These are phyloP conservation scores for Alectoris magna DNA, from an alignment of 2,797 vertebrate genomes.

Conservation along the genomic window DNA sequence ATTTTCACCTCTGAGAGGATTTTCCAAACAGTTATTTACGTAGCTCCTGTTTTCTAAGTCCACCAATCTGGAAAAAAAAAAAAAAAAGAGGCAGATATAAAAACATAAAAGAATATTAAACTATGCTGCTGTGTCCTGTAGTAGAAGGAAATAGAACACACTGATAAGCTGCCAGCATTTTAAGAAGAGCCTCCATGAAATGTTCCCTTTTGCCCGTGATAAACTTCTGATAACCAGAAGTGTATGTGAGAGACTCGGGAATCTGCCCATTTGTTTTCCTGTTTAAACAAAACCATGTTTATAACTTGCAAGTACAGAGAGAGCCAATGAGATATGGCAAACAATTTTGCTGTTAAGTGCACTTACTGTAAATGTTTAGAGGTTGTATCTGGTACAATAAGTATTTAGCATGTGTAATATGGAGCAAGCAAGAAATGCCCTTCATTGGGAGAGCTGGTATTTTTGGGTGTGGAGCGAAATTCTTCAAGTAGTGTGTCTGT, in stretches of 20 bases:
- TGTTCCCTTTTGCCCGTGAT: constrained; percentile 18
- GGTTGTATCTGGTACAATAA: constrained; percentile 49
- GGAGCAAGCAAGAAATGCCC: constrained; percentile 20
- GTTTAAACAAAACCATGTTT: constrained; percentile 36
- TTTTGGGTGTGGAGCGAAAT: not conserved
- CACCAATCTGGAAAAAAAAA: not conserved
- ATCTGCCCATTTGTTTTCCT: constrained; percentile 42
- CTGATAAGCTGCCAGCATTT: constrained; percentile 21
- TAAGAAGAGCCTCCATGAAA: constrained; percentile 7
- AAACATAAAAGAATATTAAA: not conserved
- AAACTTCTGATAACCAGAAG: constrained; percentile 60
- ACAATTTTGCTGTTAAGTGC: constrained; percentile 47
- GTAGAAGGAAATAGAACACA: not conserved
- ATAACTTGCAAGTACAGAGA: constrained; percentile 22
- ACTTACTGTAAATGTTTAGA: constrained; percentile 64
- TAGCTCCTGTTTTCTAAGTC: not conserved
- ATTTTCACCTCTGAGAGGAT: not conserved
- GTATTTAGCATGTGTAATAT: constrained; percentile 44
- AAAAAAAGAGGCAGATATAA: not conserved
- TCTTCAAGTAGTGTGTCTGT: not conserved
- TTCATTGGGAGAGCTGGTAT: not conserved
- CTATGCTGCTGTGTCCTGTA: not conserved
- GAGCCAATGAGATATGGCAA: constrained; percentile 29
- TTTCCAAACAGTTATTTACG: not conserved
- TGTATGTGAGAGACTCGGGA: constrained; percentile 51